Percentiles rank a stretch among this genome's conserved stretches.
Evolutionary conservation across 1,140 invertebrate genomes (phyloP).

Genomic region (Stegodyphus dumicola): DNA sequence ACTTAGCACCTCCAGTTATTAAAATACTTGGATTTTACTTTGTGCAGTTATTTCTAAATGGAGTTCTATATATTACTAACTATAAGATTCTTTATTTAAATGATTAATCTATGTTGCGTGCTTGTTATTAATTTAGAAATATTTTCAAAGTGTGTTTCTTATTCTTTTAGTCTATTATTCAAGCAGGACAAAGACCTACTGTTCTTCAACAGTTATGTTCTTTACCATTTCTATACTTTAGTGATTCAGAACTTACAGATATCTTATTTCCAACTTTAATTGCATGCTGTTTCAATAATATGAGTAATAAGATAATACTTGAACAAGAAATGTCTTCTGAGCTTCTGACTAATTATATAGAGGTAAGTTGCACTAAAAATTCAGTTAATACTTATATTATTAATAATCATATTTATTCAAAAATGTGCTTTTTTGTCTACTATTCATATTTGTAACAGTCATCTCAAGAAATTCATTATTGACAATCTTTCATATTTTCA

Average conservation of each 20-base stretch:
- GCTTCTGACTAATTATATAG: conserved; percentile 70
- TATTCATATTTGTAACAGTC: no score
- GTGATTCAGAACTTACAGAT: conserved; percentile 78
- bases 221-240: conserved; percentile 90
- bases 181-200: conserved; percentile 83
- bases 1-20: no score
- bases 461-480: no score
- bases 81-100: no score
- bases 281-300: conserved; percentile 79
- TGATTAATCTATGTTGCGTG: no score
- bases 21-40: no score
- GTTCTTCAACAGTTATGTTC: conserved; percentile 91
- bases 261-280: conserved; percentile 90
- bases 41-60: no score
- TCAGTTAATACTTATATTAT: no score
- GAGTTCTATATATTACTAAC: no score
- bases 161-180: conserved; percentile 77
- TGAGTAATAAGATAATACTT: conserved; percentile 77
- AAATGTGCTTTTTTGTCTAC: no score
- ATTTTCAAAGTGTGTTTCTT: conserved; percentile 44
- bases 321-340: conserved; percentile 84
- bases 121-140: background rate
- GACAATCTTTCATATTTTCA: no score
- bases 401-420: no score
- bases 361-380: conserved; percentile 64